These are phyloP conservation scores for Acomys russatus DNA, from an alignment of 2,797 vertebrate species.

Conservation along the genomic window DNA sequence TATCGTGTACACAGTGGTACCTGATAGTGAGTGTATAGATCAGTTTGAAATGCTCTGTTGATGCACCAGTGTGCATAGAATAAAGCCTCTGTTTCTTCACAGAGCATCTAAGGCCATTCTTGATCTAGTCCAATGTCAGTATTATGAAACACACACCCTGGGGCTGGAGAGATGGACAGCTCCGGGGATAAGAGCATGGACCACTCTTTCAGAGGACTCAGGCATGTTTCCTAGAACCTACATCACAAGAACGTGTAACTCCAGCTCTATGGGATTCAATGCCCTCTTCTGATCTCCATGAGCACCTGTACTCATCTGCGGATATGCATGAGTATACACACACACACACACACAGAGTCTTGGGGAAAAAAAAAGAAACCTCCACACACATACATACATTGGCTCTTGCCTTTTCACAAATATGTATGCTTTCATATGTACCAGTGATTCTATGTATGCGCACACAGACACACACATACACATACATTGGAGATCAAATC, in stretches of 20 bases:
- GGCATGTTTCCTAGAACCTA: not conserved
- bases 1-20: not conserved
- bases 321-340: not conserved
- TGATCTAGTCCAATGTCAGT: not conserved
- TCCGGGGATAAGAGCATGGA: not conserved
- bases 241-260: no score
- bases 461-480: not conserved
- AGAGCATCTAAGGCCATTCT: not conserved
- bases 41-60: not conserved
- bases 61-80: not conserved
- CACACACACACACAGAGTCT: not conserved
- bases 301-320: not conserved
- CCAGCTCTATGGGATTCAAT: not conserved
- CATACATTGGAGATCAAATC: not conserved
- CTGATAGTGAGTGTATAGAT: rapidly evolving
- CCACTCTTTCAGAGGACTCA: not conserved
- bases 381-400: not conserved
- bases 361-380: not conserved
- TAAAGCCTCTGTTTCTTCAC: not conserved
- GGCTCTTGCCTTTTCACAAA: not conserved
- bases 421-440: not conserved
- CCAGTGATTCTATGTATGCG: not conserved
- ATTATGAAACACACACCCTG: not conserved
- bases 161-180: not conserved
- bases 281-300: not conserved